Base-by-base conservation (phyloP, 2,888 invertebrate genomes). In the Mimas tiliae region DNA sequence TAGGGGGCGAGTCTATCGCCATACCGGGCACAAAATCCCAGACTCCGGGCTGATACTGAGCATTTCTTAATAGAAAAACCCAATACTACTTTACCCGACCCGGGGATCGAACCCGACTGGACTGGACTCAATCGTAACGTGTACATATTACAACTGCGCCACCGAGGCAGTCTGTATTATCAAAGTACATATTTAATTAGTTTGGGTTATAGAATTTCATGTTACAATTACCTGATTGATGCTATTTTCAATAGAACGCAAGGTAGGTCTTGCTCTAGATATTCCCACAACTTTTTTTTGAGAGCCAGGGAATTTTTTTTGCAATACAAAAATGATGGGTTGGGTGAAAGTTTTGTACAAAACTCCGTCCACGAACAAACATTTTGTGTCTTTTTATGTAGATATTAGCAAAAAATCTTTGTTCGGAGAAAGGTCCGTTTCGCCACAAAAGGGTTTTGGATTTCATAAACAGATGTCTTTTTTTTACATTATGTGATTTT, bases 391-490 rank as follows among this genome's bases (percentile, higher is more conserved):
- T 90, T 87, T 89, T 86, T 87, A 77, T 76, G 72, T 70, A 69
- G 73, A 79, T 79, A 73, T 77, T 76, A 14, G 81, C 80, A 81
- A 88, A 89, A 88, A 82, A 76, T 67, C 82, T 83, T 85, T 85
- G 84, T 85, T 84, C 78, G 85, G 88, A 89, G 90, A 78, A 76
- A 76, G 76, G 78, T 77, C 73, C 73, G 74, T 71, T 73, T 76
- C 74, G 78, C 79, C 82, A 90, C 90, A 91, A 91, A 92, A 89
- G 91, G 92, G 91, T 89, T 92, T 91, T 86, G 78, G 75, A 86
- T 92, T 90, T 89, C 91, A 87, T 83, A 83, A 84, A 86, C 87
- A 89, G 86, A 88, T 87, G 87, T 74, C 53, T 71, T 81, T 86
- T n/a, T 85, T 83, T 81, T 70, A 73, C 68, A 63, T n/a, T 12